These are phyloP conservation scores for Lutraria rhynchaena DNA, from an alignment of 1,140 invertebrate species.

Conservation along the genomic window DNA sequence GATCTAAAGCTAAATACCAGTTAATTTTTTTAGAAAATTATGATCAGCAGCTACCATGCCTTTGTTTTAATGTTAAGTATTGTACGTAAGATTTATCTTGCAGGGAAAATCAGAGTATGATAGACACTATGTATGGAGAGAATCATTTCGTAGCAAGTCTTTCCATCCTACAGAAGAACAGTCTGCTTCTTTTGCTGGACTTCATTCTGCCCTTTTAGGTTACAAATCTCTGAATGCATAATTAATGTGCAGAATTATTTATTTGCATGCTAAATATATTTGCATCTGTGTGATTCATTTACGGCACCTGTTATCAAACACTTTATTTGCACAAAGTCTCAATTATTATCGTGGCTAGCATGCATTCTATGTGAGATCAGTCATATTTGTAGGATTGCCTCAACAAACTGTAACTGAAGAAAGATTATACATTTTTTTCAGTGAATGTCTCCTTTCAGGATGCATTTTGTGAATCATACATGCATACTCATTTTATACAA, in stretches of 20 bases:
- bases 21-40: background rate
- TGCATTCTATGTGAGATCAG: too few species aligned
- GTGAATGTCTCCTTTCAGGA: too few species aligned
- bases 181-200: slow-evolving; percentile 48
- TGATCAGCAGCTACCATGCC: background rate
- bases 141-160: slow-evolving; percentile 65
- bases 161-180: slow-evolving; percentile 66
- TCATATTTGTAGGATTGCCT: too few species aligned
- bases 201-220: slow-evolving; percentile 17
- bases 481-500: too few species aligned
- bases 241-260: too few species aligned
- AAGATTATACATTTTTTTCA: too few species aligned
- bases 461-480: too few species aligned
- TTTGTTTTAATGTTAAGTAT: background rate
- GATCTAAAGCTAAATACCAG: background rate
- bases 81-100: slow-evolving; percentile 13
- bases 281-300: too few species aligned
- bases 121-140: slow-evolving; percentile 63
- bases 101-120: slow-evolving; percentile 71
- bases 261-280: slow-evolving; percentile 2
- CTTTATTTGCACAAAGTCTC: background rate
- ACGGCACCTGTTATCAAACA: background rate
- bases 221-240: background rate
- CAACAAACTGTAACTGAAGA: too few species aligned
- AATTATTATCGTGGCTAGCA: background rate